phyloP scores from a whole-genome alignment of 2,888 invertebrate genomes.

The Drosophila antonietae region DNA sequence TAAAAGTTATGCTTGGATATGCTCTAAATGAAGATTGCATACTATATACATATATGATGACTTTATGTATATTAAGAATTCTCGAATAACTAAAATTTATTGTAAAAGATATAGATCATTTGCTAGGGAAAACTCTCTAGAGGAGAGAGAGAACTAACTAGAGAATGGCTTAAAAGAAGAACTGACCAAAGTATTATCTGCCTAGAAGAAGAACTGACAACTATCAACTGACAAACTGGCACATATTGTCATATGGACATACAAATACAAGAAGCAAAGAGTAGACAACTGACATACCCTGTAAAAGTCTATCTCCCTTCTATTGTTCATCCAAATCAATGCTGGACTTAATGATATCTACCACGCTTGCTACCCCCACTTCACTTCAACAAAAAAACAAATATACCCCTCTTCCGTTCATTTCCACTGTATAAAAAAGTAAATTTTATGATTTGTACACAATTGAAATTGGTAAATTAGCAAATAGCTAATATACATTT shows the following conservation, averaged over 20 bases:
- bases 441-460: conserved; percentile 15
- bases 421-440: background rate
- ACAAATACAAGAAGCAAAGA: too few species aligned
- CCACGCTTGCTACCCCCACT: background rate
- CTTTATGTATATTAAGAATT: background rate
- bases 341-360: background rate
- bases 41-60: background rate
- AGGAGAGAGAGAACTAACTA: background rate
- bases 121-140: background rate
- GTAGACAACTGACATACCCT: background rate
- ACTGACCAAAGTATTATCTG: background rate
- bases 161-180: background rate
- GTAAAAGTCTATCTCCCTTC: background rate
- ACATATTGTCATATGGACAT: too few species aligned
- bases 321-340: fast-evolving
- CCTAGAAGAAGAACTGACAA: background rate
- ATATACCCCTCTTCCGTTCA: background rate
- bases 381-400: background rate
- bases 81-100: background rate
- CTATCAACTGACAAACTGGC: background rate
- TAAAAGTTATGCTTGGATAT: background rate
- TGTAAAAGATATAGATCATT: too few species aligned
- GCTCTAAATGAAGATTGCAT: too few species aligned
- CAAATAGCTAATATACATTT: conserved; percentile 46
- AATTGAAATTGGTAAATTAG: conserved; percentile 39